These are phyloP conservation scores for Pseudorhombus dupliciocellatus DNA, from an alignment of 2,113 vertebrate genomes.

Conservation along the genomic window DNA sequence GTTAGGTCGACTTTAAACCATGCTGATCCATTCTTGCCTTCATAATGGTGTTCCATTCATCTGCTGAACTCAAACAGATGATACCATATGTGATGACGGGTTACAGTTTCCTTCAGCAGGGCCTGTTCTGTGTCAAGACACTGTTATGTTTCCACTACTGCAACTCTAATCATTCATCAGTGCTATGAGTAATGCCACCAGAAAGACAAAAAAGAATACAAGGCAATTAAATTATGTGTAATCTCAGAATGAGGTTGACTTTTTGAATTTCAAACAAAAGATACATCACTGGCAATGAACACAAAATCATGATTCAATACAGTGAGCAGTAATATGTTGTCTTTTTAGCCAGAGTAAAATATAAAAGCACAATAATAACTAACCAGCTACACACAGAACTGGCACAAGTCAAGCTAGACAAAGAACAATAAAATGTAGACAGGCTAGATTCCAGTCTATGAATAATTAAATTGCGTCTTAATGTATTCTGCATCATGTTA, in stretches of 20 bases:
- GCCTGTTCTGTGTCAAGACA: conserved; percentile 29
- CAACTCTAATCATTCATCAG: conserved; percentile 4
- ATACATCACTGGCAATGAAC: background rate
- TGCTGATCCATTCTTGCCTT: background rate
- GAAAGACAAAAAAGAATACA: background rate
- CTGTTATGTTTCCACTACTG: conserved; percentile 10
- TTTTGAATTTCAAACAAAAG: conserved; percentile 18
- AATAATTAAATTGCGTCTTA: conserved; percentile 71
- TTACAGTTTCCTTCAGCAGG: conserved; percentile 31
- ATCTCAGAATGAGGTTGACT: background rate
- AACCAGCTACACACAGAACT: background rate
- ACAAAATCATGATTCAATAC: background rate
- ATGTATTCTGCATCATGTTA: conserved; percentile 67
- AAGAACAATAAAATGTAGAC: conserved; percentile 56
- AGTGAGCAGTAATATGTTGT: conserved; percentile 9
- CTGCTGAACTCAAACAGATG: conserved; percentile 28
- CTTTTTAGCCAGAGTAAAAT: conserved; percentile 5
- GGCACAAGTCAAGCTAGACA: conserved; percentile 35
- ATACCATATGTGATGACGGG: background rate
- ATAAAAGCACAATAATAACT: conserved; percentile 3
- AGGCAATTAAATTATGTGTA: background rate
- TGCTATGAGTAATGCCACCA: background rate
- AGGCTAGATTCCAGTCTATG: conserved; percentile 55
- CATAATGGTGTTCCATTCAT: background rate
- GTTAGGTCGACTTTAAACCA: conserved; percentile 16